Base-by-base conservation (phyloP, 2,113 vertebrate genomes). In the Dermatemys mawii region DNA sequence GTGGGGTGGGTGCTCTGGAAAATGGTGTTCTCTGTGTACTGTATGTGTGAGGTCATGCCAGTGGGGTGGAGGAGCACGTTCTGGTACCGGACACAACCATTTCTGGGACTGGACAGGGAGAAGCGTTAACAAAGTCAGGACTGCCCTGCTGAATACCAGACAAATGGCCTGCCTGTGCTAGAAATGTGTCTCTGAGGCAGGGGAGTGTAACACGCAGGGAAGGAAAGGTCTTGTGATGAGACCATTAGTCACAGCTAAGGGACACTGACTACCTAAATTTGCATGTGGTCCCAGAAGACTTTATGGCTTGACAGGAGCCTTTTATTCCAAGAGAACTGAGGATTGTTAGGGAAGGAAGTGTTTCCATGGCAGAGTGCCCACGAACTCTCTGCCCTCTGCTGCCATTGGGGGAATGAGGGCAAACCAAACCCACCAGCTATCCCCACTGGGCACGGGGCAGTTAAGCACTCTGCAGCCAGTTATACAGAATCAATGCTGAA, bases 241-340 rank as follows among this genome's bases (percentile, higher is more conserved):
- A 78, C 1, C 29, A 22, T 14, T 2, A 2, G 19, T 2, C 19
- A 9, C 44, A 48, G 57, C 35, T 38, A 0, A 35, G 26, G 27
- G 2, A 0, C 1, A 0, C 0, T 1, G 46, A 46, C 32, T 14
- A 3, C 3, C 10, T 1, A 13, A 1, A 21, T 22, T 51, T 1
- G 1, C 55, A 8, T 11, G 7, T 12, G 89, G 27, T 67, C 83
- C 22, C 53, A 0, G 1, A 1, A 4, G 6, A 9, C 22, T 60
- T 0, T 0, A 1, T 1, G 48, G 55, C 1, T 2, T 57, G 5
- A 1, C 16, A 32, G 48, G 67, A 73, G 50, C 88, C 78, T 29
- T 22, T 91, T 12, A 2, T 76, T 67, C 17, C 51, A 9, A 53
- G 2, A 44, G 3, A 85, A 51, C 38, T 84, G 4, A 0, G 57